Conservation (phyloP, 2,888 invertebrate species). For the Altica lythri region DNA sequence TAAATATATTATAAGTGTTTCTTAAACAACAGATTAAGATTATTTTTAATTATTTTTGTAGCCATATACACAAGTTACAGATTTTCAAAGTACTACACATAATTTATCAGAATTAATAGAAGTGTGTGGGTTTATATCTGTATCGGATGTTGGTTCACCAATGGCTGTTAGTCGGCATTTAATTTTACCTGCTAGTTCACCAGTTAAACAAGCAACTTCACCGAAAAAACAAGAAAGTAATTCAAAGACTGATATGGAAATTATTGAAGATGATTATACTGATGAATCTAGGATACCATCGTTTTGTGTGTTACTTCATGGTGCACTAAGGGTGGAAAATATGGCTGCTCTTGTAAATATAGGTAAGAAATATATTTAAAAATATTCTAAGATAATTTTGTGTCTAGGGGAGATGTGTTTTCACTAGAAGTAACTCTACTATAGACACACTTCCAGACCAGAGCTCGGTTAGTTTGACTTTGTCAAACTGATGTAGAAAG, state of each 20-base stretch:
- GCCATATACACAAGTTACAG: conserved; percentile 62
- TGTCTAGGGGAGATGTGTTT: no score
- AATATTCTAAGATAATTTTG: neutral
- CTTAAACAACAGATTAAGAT: no score
- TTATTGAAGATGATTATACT: conserved; percentile 61
- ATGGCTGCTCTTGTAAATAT: conserved; percentile 82
- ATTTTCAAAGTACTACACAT: conserved; percentile 66
- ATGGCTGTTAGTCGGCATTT: conserved; percentile 89
- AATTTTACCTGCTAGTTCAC: conserved; percentile 73
- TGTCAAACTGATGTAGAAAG: no score
- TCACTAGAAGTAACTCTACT: no score
- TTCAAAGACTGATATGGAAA: conserved; percentile 45
- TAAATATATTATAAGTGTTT: no score
- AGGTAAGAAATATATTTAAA: conserved; percentile 7
- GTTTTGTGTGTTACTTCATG: conserved; percentile 91
- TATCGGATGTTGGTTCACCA: conserved; percentile 88
- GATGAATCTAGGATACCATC: conserved; percentile 83
- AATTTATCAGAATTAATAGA: conserved; percentile 75
- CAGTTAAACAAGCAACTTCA: conserved; percentile 10
- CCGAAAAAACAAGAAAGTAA: conserved; percentile 31
- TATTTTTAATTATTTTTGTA: conserved; percentile 41
- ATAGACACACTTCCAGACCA: no score
- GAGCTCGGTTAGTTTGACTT: no score
- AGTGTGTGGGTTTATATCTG: conserved; percentile 86
- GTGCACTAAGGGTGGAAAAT: conserved; percentile 76